Evolutionary conservation across 2,113 vertebrate genomes (phyloP), one percentile per base, ranked within the genome.

Genomic region (Bos indicus): DNA sequence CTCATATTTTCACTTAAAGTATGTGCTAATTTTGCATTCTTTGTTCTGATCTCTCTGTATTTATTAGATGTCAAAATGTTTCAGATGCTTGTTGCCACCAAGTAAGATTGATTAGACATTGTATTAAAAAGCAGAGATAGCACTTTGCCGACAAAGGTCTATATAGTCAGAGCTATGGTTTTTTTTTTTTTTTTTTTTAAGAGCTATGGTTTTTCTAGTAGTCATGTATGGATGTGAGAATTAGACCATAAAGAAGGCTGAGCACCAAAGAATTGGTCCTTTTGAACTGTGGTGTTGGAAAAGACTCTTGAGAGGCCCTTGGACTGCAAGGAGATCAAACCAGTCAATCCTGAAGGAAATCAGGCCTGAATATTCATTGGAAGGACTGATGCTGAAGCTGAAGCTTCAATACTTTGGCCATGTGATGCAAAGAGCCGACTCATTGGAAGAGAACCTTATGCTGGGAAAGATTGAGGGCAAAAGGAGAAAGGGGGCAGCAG

Each of bases 1-100:
- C 16, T 94, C 59, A 54, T 64, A 21, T 96, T 94, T 94, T 91
- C 78, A 89, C 23, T 89, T 90, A 77, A 96, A 96, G 52, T 60
- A 46, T 40, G 25, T 86, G 52, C 90, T 33, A 21, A 12, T 96
- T 89, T 92, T 95, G 54, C 11, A 93, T 83, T 78, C 48, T 96
- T 40, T 94, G 14, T 26, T 30, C 82, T 91, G 48, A 80, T 94
- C 84, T 91, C 15, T 64, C 26, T 82, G 15, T 88, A n/a, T 48
- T 95, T 62, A 71, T 40, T 67, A 88, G 25, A 94, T 81, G 52
- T 94, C 67, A 91, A 60, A 91, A 89, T 71, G 51, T 60, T 88
- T 84, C 36, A 59, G 1, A 8, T 94, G 91, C 62, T 81, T 88
- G 80, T 52, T 57, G 43, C 33, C n/a, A 51, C 14, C 81, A 74